Base-by-base conservation (phyloP, 2,888 invertebrate species). In the Hypomecis atomaria region DNA sequence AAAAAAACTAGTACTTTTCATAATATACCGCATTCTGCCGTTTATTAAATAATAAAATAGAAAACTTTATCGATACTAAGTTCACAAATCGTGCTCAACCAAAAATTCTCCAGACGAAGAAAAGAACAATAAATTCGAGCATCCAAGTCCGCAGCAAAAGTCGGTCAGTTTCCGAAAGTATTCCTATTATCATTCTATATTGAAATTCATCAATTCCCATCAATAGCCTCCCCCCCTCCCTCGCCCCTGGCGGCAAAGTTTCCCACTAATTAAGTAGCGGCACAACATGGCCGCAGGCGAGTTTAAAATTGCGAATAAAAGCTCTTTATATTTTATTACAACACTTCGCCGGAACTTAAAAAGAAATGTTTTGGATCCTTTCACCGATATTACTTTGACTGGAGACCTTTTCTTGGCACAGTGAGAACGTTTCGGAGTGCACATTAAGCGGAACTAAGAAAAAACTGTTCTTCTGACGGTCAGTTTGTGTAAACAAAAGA, bases 191-290 rank as follows among this genome's bases (percentile, higher is more conserved):
- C 63, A 66, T 64, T 56, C 57, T n/a, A 47, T 65, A 53, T 55
- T 55, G 69, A 71, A 69, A 71, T 65, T 66, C 62, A 70, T 60
- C 64, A 52, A 50, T 64, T 50, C 45, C 49, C 55, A 58, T 59
- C 59, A 62, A 66, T 66, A 68, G 58, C 55, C 53, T 57, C 36
- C 48, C 50, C 52, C 52, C 49, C 59, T 57, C 44, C 55, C 66
- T 59, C 13, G 71, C 67, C 73, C 75, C 77, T 77, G 77, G 78
- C 79, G 80, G 75, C 76, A 76, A 82, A 85, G 78, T 83, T 84
- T 79, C 67, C 72, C 74, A 73, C 77, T 85, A 85, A 86, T 86
- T 84, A 83, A 84, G 81, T 78, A 72, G 75, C 73, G 74, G 71
- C 72, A 67, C 66, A 73, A 72, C 67, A 60, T 65, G 70, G 57